Evolutionary conservation across 1,140 invertebrate genomes (phyloP).

Genomic region (Diabrotica virgifera): DNA sequence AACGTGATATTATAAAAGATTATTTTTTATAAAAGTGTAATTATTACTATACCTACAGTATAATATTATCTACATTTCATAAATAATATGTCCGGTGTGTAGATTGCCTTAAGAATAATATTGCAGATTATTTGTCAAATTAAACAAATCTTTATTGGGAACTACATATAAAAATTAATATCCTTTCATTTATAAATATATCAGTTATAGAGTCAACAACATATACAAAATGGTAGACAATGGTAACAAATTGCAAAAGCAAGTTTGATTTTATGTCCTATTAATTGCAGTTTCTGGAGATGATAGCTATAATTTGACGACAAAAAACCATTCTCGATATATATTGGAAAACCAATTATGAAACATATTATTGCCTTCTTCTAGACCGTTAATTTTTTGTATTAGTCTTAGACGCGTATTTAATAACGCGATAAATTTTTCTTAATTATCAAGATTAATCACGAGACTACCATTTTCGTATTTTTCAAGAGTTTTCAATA

Average conservation of each 20-base stretch:
- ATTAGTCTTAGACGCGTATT: conserved; percentile 6
- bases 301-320: conserved; percentile 7
- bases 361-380: conserved; percentile 33
- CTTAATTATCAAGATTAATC: not conserved
- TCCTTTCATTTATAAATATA: no score
- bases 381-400: conserved; percentile 33
- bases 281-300: not conserved
- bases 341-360: conserved; percentile 28
- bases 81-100: no score
- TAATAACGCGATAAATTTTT: not conserved
- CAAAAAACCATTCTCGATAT: conserved; percentile 7
- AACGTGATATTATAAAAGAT: no score
- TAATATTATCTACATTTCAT: no score
- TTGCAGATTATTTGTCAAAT: no score
- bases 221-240: not conserved
- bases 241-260: not conserved
- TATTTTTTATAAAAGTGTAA: no score
- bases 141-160: no score
- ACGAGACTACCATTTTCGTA: not conserved
- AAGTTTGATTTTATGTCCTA: not conserved
- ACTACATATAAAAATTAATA: no score
- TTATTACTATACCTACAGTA: no score
- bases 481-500: no score
- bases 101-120: no score
- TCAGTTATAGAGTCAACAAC: no score